Conservation (phyloP, 2,888 invertebrate species). For the Encarsia formosa region DNA sequence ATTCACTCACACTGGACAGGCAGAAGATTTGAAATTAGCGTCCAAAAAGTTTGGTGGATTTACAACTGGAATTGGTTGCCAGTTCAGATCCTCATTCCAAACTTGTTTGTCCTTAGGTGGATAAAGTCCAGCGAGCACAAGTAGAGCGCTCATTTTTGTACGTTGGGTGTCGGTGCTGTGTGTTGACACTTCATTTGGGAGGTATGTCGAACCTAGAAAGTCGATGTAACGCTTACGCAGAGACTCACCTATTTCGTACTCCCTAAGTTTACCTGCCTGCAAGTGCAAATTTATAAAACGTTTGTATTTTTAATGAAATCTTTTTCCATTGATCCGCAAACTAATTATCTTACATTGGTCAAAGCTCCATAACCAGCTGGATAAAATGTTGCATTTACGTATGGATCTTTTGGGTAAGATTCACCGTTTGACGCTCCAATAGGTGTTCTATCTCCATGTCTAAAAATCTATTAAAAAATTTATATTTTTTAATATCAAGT, state of each 20-base stretch:
- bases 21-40: too few relatives aligned
- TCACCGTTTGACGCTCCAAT: background rate
- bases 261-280: slow-evolving; percentile 56
- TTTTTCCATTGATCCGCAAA: background rate
- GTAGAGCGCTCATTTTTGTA: slow-evolving; percentile 68
- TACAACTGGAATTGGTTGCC: slow-evolving; percentile 62
- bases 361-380: background rate
- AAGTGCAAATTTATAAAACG: slow-evolving; percentile 54
- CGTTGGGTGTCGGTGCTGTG: slow-evolving; percentile 67
- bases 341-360: slow-evolving; percentile 4
- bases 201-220: slow-evolving; percentile 53
- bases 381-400: background rate
- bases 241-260: slow-evolving; percentile 53
- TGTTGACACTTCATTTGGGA: slow-evolving; percentile 43
- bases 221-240: slow-evolving; percentile 52
- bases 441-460: slow-evolving; percentile 5
- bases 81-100: slow-evolving; percentile 58
- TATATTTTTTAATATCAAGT: too few relatives aligned
- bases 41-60: too few relatives aligned
- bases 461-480: background rate
- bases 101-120: slow-evolving; percentile 58
- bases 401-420: background rate
- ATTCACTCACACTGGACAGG: too few relatives aligned
- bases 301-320: slow-evolving; percentile 44
- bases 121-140: slow-evolving; percentile 66